These are phyloP conservation scores for Sussaba pulchella DNA, from an alignment of 2,888 invertebrate genomes.

Conservation along the genomic window DNA sequence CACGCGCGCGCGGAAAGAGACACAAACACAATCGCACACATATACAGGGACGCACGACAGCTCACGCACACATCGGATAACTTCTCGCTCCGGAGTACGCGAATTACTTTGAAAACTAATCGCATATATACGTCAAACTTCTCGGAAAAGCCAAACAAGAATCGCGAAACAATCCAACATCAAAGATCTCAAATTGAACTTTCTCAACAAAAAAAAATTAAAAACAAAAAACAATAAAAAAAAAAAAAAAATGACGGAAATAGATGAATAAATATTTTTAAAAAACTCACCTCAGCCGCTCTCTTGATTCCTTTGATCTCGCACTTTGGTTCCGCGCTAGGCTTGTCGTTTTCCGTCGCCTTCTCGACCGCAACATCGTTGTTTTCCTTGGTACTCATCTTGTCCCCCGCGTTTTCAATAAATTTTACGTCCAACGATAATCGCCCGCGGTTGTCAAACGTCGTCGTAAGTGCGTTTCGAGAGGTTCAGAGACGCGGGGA, in stretches of 20 bases:
- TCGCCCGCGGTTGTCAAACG: no score
- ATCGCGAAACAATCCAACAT: neutral
- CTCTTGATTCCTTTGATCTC: constrained; percentile 95
- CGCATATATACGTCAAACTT: neutral
- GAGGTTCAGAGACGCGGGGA: no score
- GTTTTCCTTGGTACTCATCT: constrained; percentile 94
- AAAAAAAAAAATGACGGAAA: constrained; percentile 17
- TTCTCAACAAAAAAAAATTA: neutral
- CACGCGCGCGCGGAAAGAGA: constrained; percentile 36
- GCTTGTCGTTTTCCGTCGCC: constrained; percentile 91
- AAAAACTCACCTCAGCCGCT: constrained; percentile 92
- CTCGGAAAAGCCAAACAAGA: no score
- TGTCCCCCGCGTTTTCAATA: constrained; percentile 75
- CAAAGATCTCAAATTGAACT: no score
- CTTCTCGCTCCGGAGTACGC: neutral
- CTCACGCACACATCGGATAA: constrained; percentile 6
- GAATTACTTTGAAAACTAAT: no score
- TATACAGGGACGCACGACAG: neutral
- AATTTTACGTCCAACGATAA: no score
- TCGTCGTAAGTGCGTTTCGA: no score
- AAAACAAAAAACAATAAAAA: constrained; percentile 26
- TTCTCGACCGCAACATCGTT: constrained; percentile 95
- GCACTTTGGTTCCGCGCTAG: constrained; percentile 90
- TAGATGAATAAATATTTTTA: constrained; percentile 37
- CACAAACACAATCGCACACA: constrained; percentile 11